These are phyloP conservation scores for Zosterops lateralis DNA, from an alignment of 2,113 vertebrate species.

Conservation along the genomic window DNA sequence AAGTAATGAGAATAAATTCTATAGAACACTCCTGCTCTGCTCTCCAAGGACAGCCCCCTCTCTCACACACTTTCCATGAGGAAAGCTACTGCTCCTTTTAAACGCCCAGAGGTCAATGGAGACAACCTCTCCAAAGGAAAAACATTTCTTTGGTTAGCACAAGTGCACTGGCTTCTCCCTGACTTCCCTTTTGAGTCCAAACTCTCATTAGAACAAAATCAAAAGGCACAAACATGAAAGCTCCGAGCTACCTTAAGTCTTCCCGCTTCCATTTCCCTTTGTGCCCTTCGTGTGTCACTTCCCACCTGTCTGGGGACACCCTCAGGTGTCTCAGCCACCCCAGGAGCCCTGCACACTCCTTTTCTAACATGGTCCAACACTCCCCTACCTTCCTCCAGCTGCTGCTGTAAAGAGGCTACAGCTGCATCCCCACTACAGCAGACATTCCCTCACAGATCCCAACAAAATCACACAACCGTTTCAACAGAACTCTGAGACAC, in stretches of 20 bases:
- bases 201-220: neutral
- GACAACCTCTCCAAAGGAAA: neutral
- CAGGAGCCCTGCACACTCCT: neutral
- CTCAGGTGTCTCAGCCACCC: neutral
- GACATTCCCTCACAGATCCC: neutral
- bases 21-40: neutral
- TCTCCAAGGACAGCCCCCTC: neutral
- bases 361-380: neutral
- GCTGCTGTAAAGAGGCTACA: neutral
- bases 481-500: neutral
- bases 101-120: neutral
- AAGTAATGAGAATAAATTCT: neutral
- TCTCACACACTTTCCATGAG: neutral
- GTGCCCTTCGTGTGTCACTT: neutral
- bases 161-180: neutral
- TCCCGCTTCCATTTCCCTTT: neutral
- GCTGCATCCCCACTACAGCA: neutral
- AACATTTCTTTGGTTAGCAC: neutral
- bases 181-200: neutral
- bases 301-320: neutral
- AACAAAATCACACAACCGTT: neutral
- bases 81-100: neutral
- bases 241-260: neutral
- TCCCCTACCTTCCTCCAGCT: neutral
- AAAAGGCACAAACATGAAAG: neutral